Percentiles rank a stretch among this genome's conserved stretches.
Evolutionary conservation across 1,140 invertebrate species (phyloP).

Genomic region (Papilio helenus): DNA sequence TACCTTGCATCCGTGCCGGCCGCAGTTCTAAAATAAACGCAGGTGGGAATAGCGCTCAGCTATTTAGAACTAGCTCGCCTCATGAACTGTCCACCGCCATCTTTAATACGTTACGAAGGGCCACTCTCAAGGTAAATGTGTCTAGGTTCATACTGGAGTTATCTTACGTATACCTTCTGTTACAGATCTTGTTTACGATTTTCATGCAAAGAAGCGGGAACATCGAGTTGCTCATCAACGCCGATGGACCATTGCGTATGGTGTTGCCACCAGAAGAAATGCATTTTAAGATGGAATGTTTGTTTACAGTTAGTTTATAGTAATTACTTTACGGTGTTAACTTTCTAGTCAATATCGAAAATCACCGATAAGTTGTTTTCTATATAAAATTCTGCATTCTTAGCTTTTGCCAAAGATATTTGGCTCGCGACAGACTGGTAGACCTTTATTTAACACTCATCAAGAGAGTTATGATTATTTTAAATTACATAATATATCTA

Average conservation of each 20-base stretch:
- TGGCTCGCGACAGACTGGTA: conserved; percentile 5
- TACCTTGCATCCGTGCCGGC: conserved; percentile 70
- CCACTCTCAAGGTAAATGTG: conserved; percentile 45
- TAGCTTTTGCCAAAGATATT: conserved; percentile 16
- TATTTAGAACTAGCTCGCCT: conserved; percentile 57
- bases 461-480: conserved; percentile 57
- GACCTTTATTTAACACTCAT: conserved; percentile 40
- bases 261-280: no score
- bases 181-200: background rate
- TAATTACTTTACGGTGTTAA: background rate
- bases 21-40: conserved; percentile 72
- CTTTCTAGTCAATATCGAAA: background rate
- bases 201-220: background rate
- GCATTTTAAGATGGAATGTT: background rate
- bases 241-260: no score
- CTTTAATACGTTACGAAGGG: conserved; percentile 44
- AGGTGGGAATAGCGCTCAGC: conserved; percentile 63
- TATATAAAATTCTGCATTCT: background rate
- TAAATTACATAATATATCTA: conserved; percentile 55
- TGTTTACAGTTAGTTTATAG: background rate
- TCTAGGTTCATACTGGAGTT: conserved; percentile 38
- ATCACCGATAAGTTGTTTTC: background rate
- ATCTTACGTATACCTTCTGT: background rate
- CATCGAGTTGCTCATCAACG: no score
- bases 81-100: conserved; percentile 46